These are phyloP conservation scores for Tipula lateralis DNA, from an alignment of 2,888 invertebrate genomes.

Conservation along the genomic window DNA sequence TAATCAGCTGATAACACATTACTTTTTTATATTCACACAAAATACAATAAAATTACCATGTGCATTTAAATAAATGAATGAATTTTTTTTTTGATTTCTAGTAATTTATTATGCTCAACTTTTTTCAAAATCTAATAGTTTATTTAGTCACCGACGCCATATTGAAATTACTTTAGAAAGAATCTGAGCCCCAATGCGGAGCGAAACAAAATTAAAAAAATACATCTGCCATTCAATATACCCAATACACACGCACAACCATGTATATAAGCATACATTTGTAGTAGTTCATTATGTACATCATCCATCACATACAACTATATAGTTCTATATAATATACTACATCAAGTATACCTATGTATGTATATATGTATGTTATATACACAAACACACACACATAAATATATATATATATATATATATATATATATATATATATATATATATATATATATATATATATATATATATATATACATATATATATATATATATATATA, in stretches of 20 bases:
- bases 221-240: conserved; percentile 27
- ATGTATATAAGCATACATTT: background rate
- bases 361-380: background rate
- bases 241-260: background rate
- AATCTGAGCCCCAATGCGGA: conserved; percentile 35
- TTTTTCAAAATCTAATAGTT: conserved; percentile 14
- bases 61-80: conserved; percentile 9
- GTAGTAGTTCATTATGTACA: background rate
- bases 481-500: background rate
- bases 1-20: conserved; percentile 27
- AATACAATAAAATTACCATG: conserved; percentile 19
- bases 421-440: background rate
- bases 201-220: conserved; percentile 30
- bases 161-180: conserved; percentile 35
- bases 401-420: background rate
- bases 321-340: background rate
- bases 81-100: background rate
- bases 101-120: background rate
- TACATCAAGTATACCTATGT: background rate
- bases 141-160: conserved; percentile 34
- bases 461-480: background rate
- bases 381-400: background rate
- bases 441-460: background rate
- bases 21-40: background rate
- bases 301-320: background rate